phyloP scores from a whole-genome alignment of 2,888 invertebrate species.

The Cheilosia pagana region DNA sequence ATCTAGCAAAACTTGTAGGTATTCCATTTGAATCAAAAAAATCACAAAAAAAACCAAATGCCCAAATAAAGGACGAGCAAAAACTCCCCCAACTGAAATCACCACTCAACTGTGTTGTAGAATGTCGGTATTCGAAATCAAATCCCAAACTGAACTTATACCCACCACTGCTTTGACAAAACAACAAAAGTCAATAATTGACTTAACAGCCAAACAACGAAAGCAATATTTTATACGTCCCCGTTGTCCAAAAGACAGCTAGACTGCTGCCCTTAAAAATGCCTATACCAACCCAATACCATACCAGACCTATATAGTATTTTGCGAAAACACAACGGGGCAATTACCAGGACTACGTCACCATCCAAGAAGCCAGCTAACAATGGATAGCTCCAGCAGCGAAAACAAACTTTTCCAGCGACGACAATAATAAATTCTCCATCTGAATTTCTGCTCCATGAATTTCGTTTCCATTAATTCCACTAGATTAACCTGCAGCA shows the following conservation, averaged over 20 bases:
- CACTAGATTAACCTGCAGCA: constrained; percentile 83
- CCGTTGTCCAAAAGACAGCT: neutral
- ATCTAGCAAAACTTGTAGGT: too few species aligned
- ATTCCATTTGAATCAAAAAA: too few species aligned
- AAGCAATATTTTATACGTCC: constrained; percentile 59
- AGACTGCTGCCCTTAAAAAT: constrained; percentile 56
- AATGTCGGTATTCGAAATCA: constrained; percentile 44
- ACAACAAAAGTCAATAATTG: constrained; percentile 68
- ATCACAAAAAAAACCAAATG: neutral
- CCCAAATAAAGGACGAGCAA: constrained; percentile 41
- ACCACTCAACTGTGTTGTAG: constrained; percentile 54
- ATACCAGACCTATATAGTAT: constrained; percentile 26
- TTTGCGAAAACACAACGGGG: constrained; percentile 45
- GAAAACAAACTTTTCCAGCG: constrained; percentile 60
- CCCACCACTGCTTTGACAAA: neutral
- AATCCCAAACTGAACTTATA: constrained; percentile 36
- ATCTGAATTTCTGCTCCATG: constrained; percentile 82
- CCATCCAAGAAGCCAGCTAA: constrained; percentile 45
- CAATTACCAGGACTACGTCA: constrained; percentile 72
- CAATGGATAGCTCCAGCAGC: constrained; percentile 45
- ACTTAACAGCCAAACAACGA: constrained; percentile 61
- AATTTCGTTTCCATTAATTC: constrained; percentile 84
- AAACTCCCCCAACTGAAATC: constrained; percentile 47
- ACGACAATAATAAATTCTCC: constrained; percentile 71
- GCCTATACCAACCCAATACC: constrained; percentile 21